Evolutionary conservation across 2,113 vertebrate genomes (phyloP).

Genomic region (Oryzias melastigma): DNA sequence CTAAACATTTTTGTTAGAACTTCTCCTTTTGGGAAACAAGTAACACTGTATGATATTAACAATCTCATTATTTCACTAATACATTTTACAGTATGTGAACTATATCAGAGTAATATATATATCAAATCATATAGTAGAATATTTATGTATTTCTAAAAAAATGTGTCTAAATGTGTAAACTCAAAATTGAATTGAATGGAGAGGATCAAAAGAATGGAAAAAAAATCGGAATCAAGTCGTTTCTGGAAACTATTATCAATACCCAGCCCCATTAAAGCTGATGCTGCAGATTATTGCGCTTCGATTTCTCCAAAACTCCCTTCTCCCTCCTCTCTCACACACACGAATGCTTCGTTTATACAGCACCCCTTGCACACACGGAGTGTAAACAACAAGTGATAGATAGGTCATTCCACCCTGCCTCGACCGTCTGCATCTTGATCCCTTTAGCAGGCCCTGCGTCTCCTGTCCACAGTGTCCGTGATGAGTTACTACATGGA

Average conservation of each 20-base stretch:
- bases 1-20: no score
- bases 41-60: no score
- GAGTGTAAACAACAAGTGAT: slow-evolving; percentile 71
- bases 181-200: neutral
- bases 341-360: slow-evolving; percentile 8
- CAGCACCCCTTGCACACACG: slow-evolving; percentile 26
- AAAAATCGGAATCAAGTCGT: neutral
- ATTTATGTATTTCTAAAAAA: no score
- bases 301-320: slow-evolving; percentile 9
- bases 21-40: no score
- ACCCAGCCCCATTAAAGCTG: neutral
- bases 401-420: slow-evolving; percentile 57
- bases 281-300: slow-evolving; percentile 24
- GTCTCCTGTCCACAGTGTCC: slow-evolving; percentile 55
- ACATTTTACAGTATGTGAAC: no score
- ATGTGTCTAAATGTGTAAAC: neutral
- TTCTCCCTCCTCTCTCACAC: neutral
- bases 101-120: no score
- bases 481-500: slow-evolving; percentile 93
- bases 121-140: no score
- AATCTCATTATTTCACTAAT: no score
- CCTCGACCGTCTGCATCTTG: slow-evolving; percentile 56
- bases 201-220: neutral
- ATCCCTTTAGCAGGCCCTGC: slow-evolving; percentile 71
- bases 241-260: neutral